Evolutionary conservation across 2,888 invertebrate genomes (phyloP), one percentile per base, ranked within the genome.

Genomic region (Molorchus minor): DNA sequence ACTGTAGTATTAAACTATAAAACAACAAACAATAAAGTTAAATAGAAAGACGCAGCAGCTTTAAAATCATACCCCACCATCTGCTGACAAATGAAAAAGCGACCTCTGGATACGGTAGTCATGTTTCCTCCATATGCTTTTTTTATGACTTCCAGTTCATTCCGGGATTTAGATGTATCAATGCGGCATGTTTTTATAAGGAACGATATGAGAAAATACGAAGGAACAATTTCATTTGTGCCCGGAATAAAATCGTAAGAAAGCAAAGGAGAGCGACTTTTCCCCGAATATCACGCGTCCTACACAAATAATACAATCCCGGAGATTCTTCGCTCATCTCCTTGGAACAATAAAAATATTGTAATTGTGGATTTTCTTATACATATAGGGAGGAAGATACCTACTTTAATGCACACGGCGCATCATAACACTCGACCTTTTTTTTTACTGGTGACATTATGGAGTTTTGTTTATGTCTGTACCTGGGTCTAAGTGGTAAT

Each of bases 241-340:
- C 41, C 52, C 41, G 29, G 13, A 17, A 41, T 52, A 52, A 41
- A 52, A 41, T n/a, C 15, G 30, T 16, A 52, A 30, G 52, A 17
- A 41, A 41, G 52, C 52, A 41, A 40, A 30, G 40, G 30, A 49
- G 36, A n/a, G 25, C 49, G 38, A 33, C 38, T 25, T 25, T 15
- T 38, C 16, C 38, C 35, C 15, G 12, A 66, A 67, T 68, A 67
- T 69, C 69, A 73, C 65, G 68, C 66, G 59, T 64, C 67, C 64
- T 54, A 65, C 68, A 70, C 70, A 73, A 73, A 74, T 73, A 73
- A 71, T 68, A 65, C 62, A 65, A 69, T 69, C 69, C 64, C 68
- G 73, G 66, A n/a, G n/a, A n/a, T 71, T 69, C 72, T 52, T 72
- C 69, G 70, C 69, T 67, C 71, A 67, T 71, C 69, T 70, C 69